Base-by-base conservation (phyloP, 2,113 vertebrate species). In the Burhinus oedicnemus region DNA sequence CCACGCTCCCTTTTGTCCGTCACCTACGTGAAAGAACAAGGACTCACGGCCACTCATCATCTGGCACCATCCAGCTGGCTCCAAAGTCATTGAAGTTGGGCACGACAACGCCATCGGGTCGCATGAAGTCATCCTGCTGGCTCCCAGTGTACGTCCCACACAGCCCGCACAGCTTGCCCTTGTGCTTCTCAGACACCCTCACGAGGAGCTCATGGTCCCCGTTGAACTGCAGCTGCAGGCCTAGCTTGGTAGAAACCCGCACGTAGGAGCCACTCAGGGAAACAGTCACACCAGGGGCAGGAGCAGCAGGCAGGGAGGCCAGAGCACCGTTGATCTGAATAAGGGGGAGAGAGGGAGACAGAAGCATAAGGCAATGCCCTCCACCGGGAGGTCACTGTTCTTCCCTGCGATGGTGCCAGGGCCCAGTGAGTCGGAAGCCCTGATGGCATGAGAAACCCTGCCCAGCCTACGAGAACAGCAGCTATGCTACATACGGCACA, bases 131-230 rank as follows among this genome's bases (percentile, higher is more conserved):
- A 5, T 99, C 98, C 52, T 91, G 91, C 72, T 49, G 89, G 45
- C 80, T 54, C 25, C 95, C 86, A 36, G 98, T 98, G 77, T 98
- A 99, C 12, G 98, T 98, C 44, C 99, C 98, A 57, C 99, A 99
- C 74, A 99, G 96, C 44, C 99, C 99, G 29, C 98, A 99, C 45
- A 98, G 92, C 60, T 97, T 89, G 78, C 97, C 85, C 22, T 98
- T 97, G 92, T 98, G 98, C 27, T 74, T 84, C 52, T 96, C 93
- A 3, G 98, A 97, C 57, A 99, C 89, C 15, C 40, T 95, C 78
- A 99, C 85, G 3, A 98, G 94, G 38, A 99, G 96, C 13, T 97
- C 97, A 1, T 98, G 98, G 27, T 97, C 88, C 25, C 98, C 97
- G 20, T 86, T 66, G 85, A 97, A 98, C 90, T 87, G 91, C n/a